These are phyloP conservation scores for Caenorhabditis briggsae DNA, from an alignment of 1,140 invertebrate species.

Conservation along the genomic window DNA sequence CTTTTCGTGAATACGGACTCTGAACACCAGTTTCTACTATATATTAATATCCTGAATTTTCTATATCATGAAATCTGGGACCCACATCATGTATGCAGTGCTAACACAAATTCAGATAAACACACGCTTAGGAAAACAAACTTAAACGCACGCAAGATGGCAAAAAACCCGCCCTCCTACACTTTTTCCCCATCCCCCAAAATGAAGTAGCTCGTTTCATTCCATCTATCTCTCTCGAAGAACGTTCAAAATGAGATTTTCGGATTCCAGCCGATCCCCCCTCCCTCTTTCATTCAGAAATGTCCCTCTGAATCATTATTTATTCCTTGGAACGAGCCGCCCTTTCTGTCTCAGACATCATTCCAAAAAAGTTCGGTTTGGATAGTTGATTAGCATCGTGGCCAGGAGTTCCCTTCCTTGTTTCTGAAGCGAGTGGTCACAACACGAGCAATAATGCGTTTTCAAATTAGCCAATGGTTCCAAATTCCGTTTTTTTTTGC, in stretches of 20 bases:
- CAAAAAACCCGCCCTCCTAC: not conserved
- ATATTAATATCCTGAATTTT: too few species aligned
- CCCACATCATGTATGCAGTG: not conserved
- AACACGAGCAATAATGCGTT: constrained; percentile 30
- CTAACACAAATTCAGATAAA: not conserved
- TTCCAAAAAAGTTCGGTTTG: not conserved
- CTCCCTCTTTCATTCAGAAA: not conserved
- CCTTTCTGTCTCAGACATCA: not conserved
- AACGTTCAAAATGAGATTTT: constrained; percentile 18
- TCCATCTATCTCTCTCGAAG: not conserved
- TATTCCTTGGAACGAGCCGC: not conserved
- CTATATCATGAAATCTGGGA: not conserved
- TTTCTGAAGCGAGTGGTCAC: not conserved
- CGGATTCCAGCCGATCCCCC: too few species aligned
- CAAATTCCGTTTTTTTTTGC: not conserved
- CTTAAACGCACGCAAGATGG: constrained; percentile 26
- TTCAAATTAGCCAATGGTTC: constrained; percentile 4
- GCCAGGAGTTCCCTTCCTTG: too few species aligned
- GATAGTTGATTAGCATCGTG: not conserved
- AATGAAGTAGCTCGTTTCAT: constrained; percentile 11
- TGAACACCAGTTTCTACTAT: too few species aligned
- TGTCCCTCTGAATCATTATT: constrained; percentile 14
- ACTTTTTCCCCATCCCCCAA: not conserved
- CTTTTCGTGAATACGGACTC: too few species aligned
- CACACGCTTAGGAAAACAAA: constrained; percentile 5